A percentile compares a stretch with the other conserved stretches of the same genome.
These are phyloP conservation scores for Hapalemur alaotrensis DNA, from an alignment of 2,797 vertebrate species.

Conservation along the genomic window DNA sequence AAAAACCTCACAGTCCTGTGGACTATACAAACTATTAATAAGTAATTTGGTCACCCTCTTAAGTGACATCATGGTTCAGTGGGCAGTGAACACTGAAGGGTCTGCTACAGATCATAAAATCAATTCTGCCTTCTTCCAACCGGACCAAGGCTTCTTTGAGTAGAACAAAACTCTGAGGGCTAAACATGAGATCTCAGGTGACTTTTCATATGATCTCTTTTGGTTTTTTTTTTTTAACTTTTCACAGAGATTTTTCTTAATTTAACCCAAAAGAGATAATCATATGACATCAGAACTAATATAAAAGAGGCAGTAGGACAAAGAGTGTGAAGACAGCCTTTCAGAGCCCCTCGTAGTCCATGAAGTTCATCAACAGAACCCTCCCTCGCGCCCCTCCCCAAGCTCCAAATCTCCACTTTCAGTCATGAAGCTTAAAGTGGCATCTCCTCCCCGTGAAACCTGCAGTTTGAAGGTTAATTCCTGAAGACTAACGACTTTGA, in stretches of 20 bases:
- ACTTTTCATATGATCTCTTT: not conserved
- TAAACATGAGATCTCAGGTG: not conserved
- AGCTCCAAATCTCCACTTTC: not conserved
- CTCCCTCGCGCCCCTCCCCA: not conserved
- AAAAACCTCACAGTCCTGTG: not conserved
- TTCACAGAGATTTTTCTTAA: not conserved
- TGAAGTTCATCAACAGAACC: not conserved
- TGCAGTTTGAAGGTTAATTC: not conserved
- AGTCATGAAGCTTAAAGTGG: not conserved
- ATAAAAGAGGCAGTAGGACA: not conserved
- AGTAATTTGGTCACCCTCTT: not conserved
- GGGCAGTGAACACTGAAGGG: not conserved
- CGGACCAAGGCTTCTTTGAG: not conserved
- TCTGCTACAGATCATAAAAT: not conserved
- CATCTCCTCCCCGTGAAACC: not conserved
- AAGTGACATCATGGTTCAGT: not conserved
- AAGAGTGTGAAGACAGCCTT: not conserved
- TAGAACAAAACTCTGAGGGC: not conserved
- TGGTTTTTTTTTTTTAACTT: not conserved
- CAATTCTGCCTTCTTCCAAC: not conserved
- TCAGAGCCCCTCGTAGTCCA: not conserved
- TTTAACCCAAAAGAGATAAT: not conserved
- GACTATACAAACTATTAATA: not conserved
- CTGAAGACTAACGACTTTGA: not conserved
- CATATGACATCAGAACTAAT: not conserved